Evolutionary conservation across 2,113 vertebrate genomes (phyloP), one percentile per base, ranked within the genome.

Genomic region (Antechinus flavipes): DNA sequence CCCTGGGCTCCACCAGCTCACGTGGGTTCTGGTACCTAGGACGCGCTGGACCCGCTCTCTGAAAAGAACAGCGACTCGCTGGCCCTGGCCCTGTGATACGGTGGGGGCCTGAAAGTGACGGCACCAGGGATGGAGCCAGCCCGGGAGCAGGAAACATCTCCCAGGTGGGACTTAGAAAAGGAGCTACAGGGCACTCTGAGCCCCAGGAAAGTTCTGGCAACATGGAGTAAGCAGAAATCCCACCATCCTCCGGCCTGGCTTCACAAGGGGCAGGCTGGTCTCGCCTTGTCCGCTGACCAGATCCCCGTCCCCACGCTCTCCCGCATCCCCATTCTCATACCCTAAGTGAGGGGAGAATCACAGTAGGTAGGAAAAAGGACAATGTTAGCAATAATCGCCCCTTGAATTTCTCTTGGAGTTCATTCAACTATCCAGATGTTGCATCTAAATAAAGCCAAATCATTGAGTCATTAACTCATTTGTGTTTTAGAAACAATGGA

Each of bases 191-290:
- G 84, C 7, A 89, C 96, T 97, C 96, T 97, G 98, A 42, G 91
- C 49, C 49, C 49, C 49, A 3, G 91, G 84, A 97, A 98, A 98
- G 96, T 97, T 22, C 98, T 98, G 98, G 95, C 96, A 97, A 97
- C 56, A 94, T 5, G 55, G 90, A n/a, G 96, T 97, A 97, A 97
- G 97, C 98, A 98, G 96, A 97, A 68, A 68, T 92, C 3, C 91
- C 89, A 90, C 2, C 91, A 94, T 94, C 35, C n/a, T 30, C n/a
- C 19, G 12, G 61, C 30, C 16, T n/a, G n/a, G 19, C 61, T 76
- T 76, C 61, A 35, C 61, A 76, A n/a, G 35, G 68, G 35, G 68
- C 14, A 76, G 68, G 68, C 68, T 84, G 7, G 35, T 19, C 68
- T 84, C 5, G 0, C 1, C 35, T 42, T 22, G 16, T 22, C 16